Base-by-base conservation (phyloP, 2,797 vertebrate genomes). In the Neopelma chrysocephalum region DNA sequence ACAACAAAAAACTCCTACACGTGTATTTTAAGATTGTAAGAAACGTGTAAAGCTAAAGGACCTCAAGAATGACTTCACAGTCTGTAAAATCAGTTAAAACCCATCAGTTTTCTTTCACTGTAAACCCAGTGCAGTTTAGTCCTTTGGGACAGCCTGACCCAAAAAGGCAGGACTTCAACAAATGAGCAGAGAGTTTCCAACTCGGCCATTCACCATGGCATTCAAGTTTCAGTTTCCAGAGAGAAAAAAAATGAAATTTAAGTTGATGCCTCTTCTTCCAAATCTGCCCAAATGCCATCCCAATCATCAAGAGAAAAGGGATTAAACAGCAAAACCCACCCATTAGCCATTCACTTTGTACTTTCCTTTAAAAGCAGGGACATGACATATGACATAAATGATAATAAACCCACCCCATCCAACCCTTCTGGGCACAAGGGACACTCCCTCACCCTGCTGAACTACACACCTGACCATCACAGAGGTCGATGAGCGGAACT, bases 401-500 rank as follows among this genome's bases (percentile, higher is more conserved):
- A 57, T 18, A 27, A 56, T 5, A 50, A 38, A 34, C 6, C 34
- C 32, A 48, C 3, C 21, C 45, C 36, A 57, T 0, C 36, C 23
- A 45, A 43, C 6, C 25, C 20, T 11, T n/a, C 18, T 20, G 16
- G 36, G 64, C 16, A 31, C 15, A 11, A 3, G 3, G 7, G 31
- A 34, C 10, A 9, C 53, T 36, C 26, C 19, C 26, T 6, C 31
- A 22, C 10, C 4, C 27, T 31, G 60, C 66, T 73, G 48, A 20
- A 11, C 22, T 73, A 96, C 98, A 60, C 98, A 99, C 99, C 99
- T 99, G 99, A 99, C 99, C 99, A 94, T 99, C 99, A 99, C 99
- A 99, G 99, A 99, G 99, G 99, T 99, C 99, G 96, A 99, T 98
- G 97, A 99, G 99, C 34, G 98, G 99, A 95, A 98, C 98, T 97